Percentiles rank a stretch among this genome's conserved stretches.
Evolutionary conservation across 2,797 vertebrate genomes (phyloP).

Genomic region (Oophaga sylvatica): DNA sequence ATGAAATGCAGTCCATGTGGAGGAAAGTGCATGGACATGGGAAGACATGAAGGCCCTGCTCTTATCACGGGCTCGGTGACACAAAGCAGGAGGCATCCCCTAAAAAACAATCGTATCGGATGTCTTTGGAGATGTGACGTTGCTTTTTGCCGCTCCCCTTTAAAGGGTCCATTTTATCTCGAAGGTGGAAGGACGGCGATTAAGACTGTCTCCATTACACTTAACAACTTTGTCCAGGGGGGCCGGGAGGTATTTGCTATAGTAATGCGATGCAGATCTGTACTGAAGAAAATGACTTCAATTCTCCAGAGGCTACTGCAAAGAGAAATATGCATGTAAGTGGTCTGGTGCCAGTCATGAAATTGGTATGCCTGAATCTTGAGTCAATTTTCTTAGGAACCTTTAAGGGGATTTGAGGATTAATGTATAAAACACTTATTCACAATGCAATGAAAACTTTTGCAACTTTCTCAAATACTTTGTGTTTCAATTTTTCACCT

Average conservation of each 20-base stretch:
- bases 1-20: slow-evolving; percentile 53
- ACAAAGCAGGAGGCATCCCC: slow-evolving; percentile 41
- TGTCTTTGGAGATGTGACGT: slow-evolving; percentile 41
- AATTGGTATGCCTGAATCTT: background rate
- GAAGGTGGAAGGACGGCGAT: slow-evolving; percentile 43
- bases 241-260: slow-evolving; percentile 38
- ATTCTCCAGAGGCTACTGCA: slow-evolving; percentile 32
- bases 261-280: slow-evolving; percentile 48
- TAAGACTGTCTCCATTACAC: slow-evolving; percentile 55
- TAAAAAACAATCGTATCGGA: slow-evolving; percentile 33
- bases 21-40: slow-evolving; percentile 14
- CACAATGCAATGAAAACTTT: background rate
- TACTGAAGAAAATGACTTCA: slow-evolving; percentile 20
- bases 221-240: slow-evolving; percentile 54
- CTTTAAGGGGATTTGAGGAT: background rate
- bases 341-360: slow-evolving; percentile 24
- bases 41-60: background rate
- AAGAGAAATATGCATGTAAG: slow-evolving; percentile 21
- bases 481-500: background rate
- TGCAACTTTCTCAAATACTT: background rate
- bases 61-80: slow-evolving; percentile 41
- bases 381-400: background rate
- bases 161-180: slow-evolving; percentile 46
- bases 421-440: background rate
- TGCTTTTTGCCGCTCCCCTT: slow-evolving; percentile 9